phyloP scores from a whole-genome alignment of 2,113 vertebrate genomes.

The Cariama cristata region DNA sequence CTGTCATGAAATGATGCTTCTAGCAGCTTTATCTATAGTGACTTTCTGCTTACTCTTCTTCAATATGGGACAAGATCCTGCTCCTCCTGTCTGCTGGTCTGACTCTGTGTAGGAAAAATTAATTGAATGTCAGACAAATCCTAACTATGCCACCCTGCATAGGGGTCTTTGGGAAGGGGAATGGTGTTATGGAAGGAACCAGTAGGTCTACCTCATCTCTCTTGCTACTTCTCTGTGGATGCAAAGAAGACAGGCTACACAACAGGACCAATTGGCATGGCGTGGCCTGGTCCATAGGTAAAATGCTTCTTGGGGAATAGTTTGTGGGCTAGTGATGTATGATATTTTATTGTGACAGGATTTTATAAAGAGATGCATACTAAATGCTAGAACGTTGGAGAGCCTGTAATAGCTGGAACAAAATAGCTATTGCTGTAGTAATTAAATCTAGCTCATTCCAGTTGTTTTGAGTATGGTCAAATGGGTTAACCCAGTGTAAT shows the following conservation, averaged over 20 bases:
- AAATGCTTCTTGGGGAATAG: not conserved
- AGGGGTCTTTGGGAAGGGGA: not conserved
- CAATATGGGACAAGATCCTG: not conserved
- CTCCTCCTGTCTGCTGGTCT: not conserved
- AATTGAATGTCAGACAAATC: not conserved
- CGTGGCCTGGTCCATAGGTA: not conserved
- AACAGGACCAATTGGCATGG: rapidly evolving
- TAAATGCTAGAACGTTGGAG: not conserved
- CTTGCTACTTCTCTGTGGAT: not conserved
- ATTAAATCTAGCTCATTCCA: not conserved
- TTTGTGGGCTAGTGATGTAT: not conserved
- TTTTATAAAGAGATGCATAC: not conserved
- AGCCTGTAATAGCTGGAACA: not conserved
- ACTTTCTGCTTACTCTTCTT: not conserved
- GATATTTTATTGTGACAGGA: not conserved
- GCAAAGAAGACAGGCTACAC: not conserved
- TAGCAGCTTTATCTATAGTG: not conserved
- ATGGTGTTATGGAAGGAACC: not conserved
- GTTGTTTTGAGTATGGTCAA: not conserved
- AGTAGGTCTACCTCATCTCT: not conserved
- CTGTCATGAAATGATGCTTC: not conserved
- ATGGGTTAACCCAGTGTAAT: not conserved
- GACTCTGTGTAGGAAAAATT: not conserved
- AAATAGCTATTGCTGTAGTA: not conserved
- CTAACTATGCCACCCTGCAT: not conserved